These are phyloP conservation scores for Spermophilus dauricus DNA, from an alignment of 2,113 vertebrate genomes.

Conservation along the genomic window DNA sequence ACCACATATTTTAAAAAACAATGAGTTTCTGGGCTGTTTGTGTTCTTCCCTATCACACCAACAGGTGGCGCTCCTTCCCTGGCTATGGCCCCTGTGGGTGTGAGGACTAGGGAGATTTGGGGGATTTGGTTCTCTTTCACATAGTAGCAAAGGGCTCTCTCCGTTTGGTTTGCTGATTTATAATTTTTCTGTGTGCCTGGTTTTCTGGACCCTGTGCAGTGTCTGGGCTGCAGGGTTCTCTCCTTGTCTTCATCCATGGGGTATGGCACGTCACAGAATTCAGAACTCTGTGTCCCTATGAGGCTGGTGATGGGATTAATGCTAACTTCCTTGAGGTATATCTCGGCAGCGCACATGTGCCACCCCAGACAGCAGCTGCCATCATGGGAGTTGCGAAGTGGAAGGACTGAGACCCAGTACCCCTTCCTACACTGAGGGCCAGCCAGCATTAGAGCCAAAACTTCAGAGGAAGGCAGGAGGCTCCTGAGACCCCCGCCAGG, in stretches of 20 bases:
- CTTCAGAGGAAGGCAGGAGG: background rate
- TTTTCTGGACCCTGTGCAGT: background rate
- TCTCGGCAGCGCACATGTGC: background rate
- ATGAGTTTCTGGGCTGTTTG: background rate
- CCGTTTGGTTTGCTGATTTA: background rate
- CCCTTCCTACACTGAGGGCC: background rate
- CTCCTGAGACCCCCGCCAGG: background rate
- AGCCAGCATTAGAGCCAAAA: background rate
- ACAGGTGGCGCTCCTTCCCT: background rate
- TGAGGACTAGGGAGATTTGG: accelerated
- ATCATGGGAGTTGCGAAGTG: accelerated
- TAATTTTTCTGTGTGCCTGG: background rate
- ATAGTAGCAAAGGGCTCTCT: background rate
- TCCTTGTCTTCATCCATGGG: background rate
- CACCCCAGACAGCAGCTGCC: background rate
- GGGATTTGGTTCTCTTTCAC: background rate
- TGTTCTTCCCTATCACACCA: background rate
- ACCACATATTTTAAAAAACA: background rate
- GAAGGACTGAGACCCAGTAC: background rate
- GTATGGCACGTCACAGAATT: background rate
- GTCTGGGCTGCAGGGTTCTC: accelerated
- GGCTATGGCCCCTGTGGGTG: accelerated
- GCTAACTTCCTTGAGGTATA: background rate
- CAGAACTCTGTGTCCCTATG: background rate
- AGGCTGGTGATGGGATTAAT: background rate